A percentile compares a stretch with the other conserved stretches of the same genome.
These are phyloP conservation scores for Pseudochaenichthys georgianus DNA, from an alignment of 2,797 vertebrate genomes.

Conservation along the genomic window DNA sequence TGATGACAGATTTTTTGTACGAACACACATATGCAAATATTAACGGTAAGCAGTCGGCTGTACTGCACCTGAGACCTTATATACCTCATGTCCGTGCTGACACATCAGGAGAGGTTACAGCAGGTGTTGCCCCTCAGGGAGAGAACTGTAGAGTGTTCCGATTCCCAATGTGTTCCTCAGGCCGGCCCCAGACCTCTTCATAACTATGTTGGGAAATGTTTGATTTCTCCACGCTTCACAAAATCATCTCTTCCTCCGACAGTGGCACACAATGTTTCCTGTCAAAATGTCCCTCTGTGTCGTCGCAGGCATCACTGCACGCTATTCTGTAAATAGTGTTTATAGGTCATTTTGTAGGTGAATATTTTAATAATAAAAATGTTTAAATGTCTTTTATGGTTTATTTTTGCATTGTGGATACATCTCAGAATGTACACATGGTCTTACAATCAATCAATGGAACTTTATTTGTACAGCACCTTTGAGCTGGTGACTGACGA, in stretches of 20 bases:
- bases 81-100: slow-evolving; percentile 80
- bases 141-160: slow-evolving; percentile 62
- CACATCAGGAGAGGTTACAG: slow-evolving; percentile 72
- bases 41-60: slow-evolving; percentile 45
- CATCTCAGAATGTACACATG: background rate
- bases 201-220: slow-evolving; percentile 48
- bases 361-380: slow-evolving; percentile 91
- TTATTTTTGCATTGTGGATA: background rate
- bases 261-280: slow-evolving; percentile 59
- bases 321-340: slow-evolving; percentile 88
- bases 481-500: too few relatives aligned
- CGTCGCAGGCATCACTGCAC: slow-evolving; percentile 75
- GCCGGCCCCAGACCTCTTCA: slow-evolving; percentile 27
- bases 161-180: slow-evolving; percentile 42
- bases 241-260: slow-evolving; percentile 61
- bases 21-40: slow-evolving; percentile 36
- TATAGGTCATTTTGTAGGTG: slow-evolving; percentile 89
- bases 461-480: too few relatives aligned
- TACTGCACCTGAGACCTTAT: slow-evolving; percentile 74
- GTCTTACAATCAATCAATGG: too few relatives aligned
- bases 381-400: slow-evolving; percentile 66
- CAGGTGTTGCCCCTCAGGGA: slow-evolving; percentile 84
- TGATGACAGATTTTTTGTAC: slow-evolving; percentile 33
- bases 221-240: slow-evolving; percentile 35
- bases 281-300: slow-evolving; percentile 70